phyloP scores from a whole-genome alignment of 2,113 vertebrate species.

The Caracal caracal region DNA sequence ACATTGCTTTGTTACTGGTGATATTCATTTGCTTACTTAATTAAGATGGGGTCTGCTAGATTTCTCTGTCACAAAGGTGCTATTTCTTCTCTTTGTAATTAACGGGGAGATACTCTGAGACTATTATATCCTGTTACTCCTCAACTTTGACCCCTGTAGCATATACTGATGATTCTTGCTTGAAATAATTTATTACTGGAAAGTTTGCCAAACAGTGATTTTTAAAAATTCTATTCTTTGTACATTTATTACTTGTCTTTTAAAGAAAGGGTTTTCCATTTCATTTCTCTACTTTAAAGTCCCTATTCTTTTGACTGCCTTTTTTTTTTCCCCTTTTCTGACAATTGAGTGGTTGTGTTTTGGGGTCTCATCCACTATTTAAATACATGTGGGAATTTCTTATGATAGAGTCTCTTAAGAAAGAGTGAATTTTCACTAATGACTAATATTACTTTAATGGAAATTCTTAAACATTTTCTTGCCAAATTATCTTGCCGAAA shows the following conservation, averaged over 20 bases:
- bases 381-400: neutral
- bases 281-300: neutral
- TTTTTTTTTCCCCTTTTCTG: neutral
- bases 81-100: neutral
- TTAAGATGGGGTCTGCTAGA: neutral
- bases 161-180: neutral
- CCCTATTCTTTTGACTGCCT: neutral
- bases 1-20: neutral
- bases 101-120: neutral
- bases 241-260: neutral
- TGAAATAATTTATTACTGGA: neutral
- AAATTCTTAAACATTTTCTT: conserved; percentile 5
- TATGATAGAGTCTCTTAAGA: neutral
- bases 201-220: neutral
- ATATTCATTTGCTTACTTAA: neutral
- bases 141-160: neutral
- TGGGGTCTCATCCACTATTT: neutral
- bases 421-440: conserved; percentile 7
- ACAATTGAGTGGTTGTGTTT: neutral
- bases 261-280: neutral
- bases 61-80: neutral
- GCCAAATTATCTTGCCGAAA: neutral
- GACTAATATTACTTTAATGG: neutral
- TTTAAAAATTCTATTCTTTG: neutral
- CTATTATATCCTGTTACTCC: neutral